Evolutionary conservation across 2,888 invertebrate species (phyloP), one percentile per base, ranked within the genome.

Genomic region (Rhagophthalmus giganteus): DNA sequence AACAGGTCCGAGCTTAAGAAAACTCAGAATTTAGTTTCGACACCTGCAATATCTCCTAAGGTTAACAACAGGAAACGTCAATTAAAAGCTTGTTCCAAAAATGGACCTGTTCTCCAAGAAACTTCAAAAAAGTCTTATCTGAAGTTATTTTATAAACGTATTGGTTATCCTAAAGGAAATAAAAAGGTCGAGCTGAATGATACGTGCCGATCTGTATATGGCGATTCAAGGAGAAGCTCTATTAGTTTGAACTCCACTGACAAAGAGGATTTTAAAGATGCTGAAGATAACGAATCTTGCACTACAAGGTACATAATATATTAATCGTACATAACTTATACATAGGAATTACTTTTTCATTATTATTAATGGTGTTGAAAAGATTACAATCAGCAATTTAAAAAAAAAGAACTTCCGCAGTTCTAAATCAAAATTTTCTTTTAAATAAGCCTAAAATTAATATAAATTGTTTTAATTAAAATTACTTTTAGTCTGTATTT

Each of bases 401-500:
- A n/a, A n/a, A n/a, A n/a, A n/a, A n/a, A n/a, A n/a, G n/a, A n/a
- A n/a, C n/a, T n/a, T n/a, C n/a, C n/a, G n/a, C n/a, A n/a, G n/a
- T n/a, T n/a, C n/a, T n/a, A n/a, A n/a, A n/a, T n/a, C n/a, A n/a
- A n/a, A n/a, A n/a, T n/a, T n/a, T n/a, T n/a, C 12, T 27, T 16
- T 3, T 35, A 4, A 30, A 11, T 4, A 9, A 5, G 8, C 27
- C 8, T n/a, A n/a, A n/a, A 28, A 16, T 10, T 2, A 6, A 10
- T 16, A 10, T 30, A 15, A 9, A 10, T 26, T 10, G 8, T 12
- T 20, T 34, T 16, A 9, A 16, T 37, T 2, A 34, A 11, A 34
- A 6, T 26, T 7, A 6, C 13, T 55, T 55, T 4, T 28, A 62
- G 61, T 37, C 61, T 59, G 34, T 65, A 62, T 33, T 44, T 55